Base-by-base conservation (phyloP, 2,888 invertebrate species). In the Acanthosepion esculentum region DNA sequence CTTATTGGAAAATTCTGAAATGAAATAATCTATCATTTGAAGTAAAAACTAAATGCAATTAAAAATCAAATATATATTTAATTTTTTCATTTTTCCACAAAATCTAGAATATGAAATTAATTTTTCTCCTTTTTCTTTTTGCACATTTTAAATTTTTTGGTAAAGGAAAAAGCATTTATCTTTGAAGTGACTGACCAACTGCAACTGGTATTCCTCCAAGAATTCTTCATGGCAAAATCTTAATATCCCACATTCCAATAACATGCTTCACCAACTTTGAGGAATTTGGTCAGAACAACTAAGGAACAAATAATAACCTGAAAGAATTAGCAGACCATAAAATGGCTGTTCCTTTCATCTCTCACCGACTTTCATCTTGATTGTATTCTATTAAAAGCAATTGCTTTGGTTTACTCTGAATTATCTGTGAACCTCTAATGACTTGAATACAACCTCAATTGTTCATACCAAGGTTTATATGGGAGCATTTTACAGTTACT, bases 321-420 rank as follows among this genome's bases (percentile, higher is more conserved):
- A 78, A 78, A 78, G 78, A 78, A 78, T 78, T 78, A 78, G 78
- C 78, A 78, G 78, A 78, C 78, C 78, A 78, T 78, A 78, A 78
- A 78, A 78, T 78, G 78, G 78, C 10, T 15, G n/a, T 78, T 78
- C 78, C n/a, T 78, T n/a, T 78, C 59, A 59, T 59, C 59, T 78
- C 78, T 78, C n/a, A 33, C 33, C 15, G 78, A 33, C 78, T 78
- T 78, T 78, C 23, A 78, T 78, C 78, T 12, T 78, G 78, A 78
- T 78, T 78, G 15, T n/a, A n/a, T 78, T 78, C 78, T 12, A 78
- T 78, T 78, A 78, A 78, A 78, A 78, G n/a, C n/a, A 15, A 33
- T n/a, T n/a, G n/a, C 78, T 78, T 78, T 78, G 33, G 33, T 78
- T 78, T n/a, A 0, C 78, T 78, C 10, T 23, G 23, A 78, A 33